Base-by-base conservation (phyloP, 1,140 invertebrate genomes). In the Popillia japonica region DNA sequence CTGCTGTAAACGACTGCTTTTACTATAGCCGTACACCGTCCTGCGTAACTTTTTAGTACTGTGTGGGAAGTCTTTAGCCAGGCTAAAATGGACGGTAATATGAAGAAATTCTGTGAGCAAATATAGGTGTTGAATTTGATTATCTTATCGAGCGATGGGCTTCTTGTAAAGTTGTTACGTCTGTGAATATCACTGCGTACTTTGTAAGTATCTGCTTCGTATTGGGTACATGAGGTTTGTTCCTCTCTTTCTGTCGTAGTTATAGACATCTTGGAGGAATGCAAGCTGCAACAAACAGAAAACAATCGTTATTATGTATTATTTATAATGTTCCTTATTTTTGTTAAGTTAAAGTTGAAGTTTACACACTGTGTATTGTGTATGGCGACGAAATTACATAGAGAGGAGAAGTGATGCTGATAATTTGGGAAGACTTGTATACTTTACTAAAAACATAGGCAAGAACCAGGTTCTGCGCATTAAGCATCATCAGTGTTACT, bases 61-160 rank as follows among this genome's bases (percentile, higher is more conserved):
- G 79, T 76, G 55, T 84, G 82, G 3, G 84, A 83, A 2, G 82
- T 80, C 44, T 81, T 81, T 23, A 86, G 72, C 83, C 84, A 86
- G 14, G 81, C 79, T 7, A 86, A 55, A 3, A 86, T 76, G 11
- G 85, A 81, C 41, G 85, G 85, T 0, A 86, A 73, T 17, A 85
- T 76, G 78, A 81, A 83, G 76, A 81, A 84, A 64, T 85, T 83
- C 40, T 84, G 84, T 0, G 84, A 83, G 74, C 85, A 86, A 34
- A 86, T 86, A 80, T 80, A 84, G 6, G 83, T 82, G 79, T 86
- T 86, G 77, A 86, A 81, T 41, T 79, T 78, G 22, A 79, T 80
- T 74, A 86, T 85, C 59, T 82, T 84, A 42, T 85, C 85, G 40
- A 86, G 77, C 14, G 84, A 85, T 0, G 83, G 34, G n/a, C 34